Evolutionary conservation across 2,113 vertebrate species (phyloP).

Genomic region (Antigone vipio): DNA sequence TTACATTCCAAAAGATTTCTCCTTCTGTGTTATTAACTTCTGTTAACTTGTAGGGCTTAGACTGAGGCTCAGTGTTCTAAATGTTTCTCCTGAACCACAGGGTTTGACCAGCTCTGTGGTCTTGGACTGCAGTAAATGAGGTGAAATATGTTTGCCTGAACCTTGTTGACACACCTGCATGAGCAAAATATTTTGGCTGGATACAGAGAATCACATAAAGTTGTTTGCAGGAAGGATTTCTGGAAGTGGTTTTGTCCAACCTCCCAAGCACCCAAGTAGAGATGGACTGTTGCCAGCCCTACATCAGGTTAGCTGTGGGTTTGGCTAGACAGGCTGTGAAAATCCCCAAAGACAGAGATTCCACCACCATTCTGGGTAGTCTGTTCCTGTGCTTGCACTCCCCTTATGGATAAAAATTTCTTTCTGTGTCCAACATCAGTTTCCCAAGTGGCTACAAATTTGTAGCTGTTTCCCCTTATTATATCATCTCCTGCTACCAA

Average conservation of each 20-base stretch:
- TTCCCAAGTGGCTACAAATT: neutral
- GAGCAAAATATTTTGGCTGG: neutral
- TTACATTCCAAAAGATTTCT: neutral
- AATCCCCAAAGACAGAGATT: neutral
- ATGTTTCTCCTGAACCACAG: neutral
- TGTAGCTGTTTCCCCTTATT: fast-evolving
- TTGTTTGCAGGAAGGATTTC: neutral
- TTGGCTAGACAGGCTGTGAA: neutral
- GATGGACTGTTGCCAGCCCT: neutral
- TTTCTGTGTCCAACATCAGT: neutral
- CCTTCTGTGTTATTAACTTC: neutral
- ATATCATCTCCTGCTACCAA: neutral
- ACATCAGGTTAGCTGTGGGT: neutral
- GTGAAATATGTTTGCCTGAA: neutral
- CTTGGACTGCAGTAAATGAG: neutral
- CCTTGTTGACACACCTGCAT: neutral
- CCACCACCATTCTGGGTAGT: neutral
- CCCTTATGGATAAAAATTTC: neutral
- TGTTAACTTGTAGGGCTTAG: neutral
- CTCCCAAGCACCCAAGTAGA: neutral
- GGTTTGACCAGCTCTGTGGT: neutral
- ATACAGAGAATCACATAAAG: neutral
- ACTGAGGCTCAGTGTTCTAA: neutral
- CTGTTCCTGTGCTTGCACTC: neutral
- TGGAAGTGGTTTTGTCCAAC: neutral